A percentile compares a stretch with the other conserved stretches of the same genome.
Evolutionary conservation across 2,113 vertebrate species (phyloP).

Genomic region (Salminus brasiliensis): DNA sequence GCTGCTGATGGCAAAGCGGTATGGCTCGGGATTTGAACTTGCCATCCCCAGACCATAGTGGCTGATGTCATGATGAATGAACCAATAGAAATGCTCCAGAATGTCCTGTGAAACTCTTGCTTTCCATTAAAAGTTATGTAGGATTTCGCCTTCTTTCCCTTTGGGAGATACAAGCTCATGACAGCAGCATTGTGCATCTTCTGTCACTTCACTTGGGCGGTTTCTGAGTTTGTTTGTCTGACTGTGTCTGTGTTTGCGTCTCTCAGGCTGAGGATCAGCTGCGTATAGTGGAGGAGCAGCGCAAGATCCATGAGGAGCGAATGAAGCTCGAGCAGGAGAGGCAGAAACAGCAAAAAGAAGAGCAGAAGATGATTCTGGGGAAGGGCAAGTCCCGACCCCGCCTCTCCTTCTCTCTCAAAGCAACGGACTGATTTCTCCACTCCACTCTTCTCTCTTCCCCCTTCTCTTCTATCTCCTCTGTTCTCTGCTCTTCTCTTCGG

Average conservation of each 20-base stretch:
- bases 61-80: too few species aligned
- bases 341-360: constrained; percentile 97
- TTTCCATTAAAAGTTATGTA: too few species aligned
- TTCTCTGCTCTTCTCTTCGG: constrained; percentile 58
- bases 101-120: too few species aligned
- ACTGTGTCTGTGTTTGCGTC: constrained; percentile 50
- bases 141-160: too few species aligned
- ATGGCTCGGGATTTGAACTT: too few species aligned
- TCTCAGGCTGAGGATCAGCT: constrained; percentile 97
- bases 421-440: constrained; percentile 82
- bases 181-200: background rate
- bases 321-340: constrained; percentile 99
- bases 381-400: constrained; percentile 98
- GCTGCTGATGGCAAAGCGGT: too few species aligned
- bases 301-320: constrained; percentile 99
- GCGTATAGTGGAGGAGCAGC: constrained; percentile 99
- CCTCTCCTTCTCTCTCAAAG: constrained; percentile 97
- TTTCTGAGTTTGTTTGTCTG: background rate
- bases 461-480: constrained; percentile 30
- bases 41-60: too few species aligned
- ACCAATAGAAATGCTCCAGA: too few species aligned
- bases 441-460: constrained; percentile 40
- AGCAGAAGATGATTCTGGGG: constrained; percentile 99
- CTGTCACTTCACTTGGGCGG: too few species aligned
- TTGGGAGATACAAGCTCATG: too few species aligned